Conservation (phyloP, 2,888 invertebrate genomes). For the Aphodius sticticus region DNA sequence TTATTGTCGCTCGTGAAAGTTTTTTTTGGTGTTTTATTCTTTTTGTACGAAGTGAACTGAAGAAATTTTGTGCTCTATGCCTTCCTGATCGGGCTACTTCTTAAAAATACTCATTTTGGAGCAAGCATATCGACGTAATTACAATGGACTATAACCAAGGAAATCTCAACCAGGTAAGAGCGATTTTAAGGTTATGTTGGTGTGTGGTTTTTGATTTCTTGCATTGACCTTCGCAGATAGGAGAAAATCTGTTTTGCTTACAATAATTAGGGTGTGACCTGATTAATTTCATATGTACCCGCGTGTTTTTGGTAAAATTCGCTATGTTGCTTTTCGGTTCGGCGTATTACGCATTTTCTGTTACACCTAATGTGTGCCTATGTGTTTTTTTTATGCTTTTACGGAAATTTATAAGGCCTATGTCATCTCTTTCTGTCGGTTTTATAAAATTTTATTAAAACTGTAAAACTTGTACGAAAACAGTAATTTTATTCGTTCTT, state of each 20-base stretch:
- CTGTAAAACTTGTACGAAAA: no score
- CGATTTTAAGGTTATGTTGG: background rate
- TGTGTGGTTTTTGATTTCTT: background rate
- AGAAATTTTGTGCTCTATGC: background rate
- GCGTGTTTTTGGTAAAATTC: no score
- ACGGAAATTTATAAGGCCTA: no score
- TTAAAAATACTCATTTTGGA: background rate
- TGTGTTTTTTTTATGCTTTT: no score
- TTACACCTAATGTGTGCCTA: no score
- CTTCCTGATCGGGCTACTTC: background rate
- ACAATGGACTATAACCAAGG: background rate
- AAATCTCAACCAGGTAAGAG: background rate
- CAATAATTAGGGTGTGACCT: background rate
- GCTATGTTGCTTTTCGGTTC: no score
- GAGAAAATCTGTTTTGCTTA: background rate
- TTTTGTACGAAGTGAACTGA: background rate
- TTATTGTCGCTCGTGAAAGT: no score
- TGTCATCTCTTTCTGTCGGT: no score
- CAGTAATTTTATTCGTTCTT: no score
- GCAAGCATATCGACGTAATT: background rate
- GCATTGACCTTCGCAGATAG: background rate
- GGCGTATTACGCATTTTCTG: no score
- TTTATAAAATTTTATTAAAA: no score
- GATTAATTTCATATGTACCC: background rate
- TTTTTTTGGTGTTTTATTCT: background rate